phyloP scores from a whole-genome alignment of 2,797 vertebrate species.

The Lycodopsis pacificus region DNA sequence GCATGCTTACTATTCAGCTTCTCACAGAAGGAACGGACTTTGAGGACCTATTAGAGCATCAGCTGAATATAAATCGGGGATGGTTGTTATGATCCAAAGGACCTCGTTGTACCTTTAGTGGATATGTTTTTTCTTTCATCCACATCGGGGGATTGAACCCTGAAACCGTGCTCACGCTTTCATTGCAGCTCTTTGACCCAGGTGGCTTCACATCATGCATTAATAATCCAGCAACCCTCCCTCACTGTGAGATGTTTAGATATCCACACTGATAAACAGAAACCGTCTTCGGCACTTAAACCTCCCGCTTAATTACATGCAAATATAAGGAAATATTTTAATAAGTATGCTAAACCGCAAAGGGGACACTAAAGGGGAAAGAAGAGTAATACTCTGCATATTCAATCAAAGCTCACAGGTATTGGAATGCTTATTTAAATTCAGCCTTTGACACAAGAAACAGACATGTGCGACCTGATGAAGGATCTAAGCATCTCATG shows the following conservation, averaged over 20 bases:
- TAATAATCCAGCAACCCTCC: neutral
- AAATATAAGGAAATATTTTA: constrained; percentile 29
- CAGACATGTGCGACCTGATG: constrained; percentile 53
- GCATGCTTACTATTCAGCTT: constrained; percentile 58
- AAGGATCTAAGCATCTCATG: constrained; percentile 42
- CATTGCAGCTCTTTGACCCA: neutral
- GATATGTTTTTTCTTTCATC: neutral
- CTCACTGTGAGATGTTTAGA: neutral
- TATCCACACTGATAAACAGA: neutral
- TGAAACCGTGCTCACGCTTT: neutral
- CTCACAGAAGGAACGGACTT: constrained; percentile 49
- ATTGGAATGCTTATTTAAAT: constrained; percentile 44
- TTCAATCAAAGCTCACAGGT: constrained; percentile 50
- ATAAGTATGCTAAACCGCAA: constrained; percentile 14
- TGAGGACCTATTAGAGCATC: constrained; percentile 53
- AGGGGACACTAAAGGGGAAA: constrained; percentile 8
- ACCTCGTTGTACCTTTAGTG: constrained; percentile 27
- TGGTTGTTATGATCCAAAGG: constrained; percentile 49
- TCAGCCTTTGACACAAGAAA: constrained; percentile 60
- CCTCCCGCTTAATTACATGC: constrained; percentile 7
- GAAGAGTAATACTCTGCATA: constrained; percentile 40
- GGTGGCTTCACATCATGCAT: constrained; percentile 4
- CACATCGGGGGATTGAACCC: constrained; percentile 28
- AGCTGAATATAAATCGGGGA: constrained; percentile 65
- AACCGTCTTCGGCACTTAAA: neutral